A percentile compares a stretch with the other conserved stretches of the same genome.
phyloP scores from a whole-genome alignment of 1,140 invertebrate species.

The Megalopta genalis region DNA sequence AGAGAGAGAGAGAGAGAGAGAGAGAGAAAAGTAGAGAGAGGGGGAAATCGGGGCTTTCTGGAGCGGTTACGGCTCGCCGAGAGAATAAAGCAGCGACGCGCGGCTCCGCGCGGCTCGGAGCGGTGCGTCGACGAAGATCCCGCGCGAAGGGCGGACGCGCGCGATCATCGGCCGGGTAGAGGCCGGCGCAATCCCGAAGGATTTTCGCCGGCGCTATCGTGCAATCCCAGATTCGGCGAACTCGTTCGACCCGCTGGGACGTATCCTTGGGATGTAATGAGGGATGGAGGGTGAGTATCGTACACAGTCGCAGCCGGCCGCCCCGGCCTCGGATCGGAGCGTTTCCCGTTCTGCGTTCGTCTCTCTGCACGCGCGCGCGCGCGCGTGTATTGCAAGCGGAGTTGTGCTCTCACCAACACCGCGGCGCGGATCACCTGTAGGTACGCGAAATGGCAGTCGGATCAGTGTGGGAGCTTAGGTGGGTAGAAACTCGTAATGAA shows the following conservation, averaged over 20 bases:
- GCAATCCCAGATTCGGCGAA: conserved; percentile 50
- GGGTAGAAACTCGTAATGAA: conserved; percentile 68
- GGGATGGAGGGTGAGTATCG: conserved; percentile 13
- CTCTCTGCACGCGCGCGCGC: too few relatives aligned
- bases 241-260: conserved; percentile 48
- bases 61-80: background rate
- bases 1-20: too few relatives aligned
- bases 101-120: too few relatives aligned
- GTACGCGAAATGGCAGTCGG: conserved; percentile 44
- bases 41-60: background rate
- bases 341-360: too few relatives aligned
- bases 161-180: conserved; percentile 18
- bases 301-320: conserved; percentile 8
- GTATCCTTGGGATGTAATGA: conserved; percentile 45
- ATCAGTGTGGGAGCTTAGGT: conserved; percentile 54
- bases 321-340: too few relatives aligned
- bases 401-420: conserved; percentile 48
- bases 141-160: conserved; percentile 23
- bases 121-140: conserved; percentile 5
- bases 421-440: conserved; percentile 38
- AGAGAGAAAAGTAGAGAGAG: too few relatives aligned
- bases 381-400: too few relatives aligned
- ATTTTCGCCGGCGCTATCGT: conserved; percentile 48
- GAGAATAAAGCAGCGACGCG: conserved; percentile 8
- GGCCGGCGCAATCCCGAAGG: conserved; percentile 28